These are phyloP conservation scores for Trichonephila inaurata DNA, from an alignment of 1,140 invertebrate genomes.

Conservation along the genomic window DNA sequence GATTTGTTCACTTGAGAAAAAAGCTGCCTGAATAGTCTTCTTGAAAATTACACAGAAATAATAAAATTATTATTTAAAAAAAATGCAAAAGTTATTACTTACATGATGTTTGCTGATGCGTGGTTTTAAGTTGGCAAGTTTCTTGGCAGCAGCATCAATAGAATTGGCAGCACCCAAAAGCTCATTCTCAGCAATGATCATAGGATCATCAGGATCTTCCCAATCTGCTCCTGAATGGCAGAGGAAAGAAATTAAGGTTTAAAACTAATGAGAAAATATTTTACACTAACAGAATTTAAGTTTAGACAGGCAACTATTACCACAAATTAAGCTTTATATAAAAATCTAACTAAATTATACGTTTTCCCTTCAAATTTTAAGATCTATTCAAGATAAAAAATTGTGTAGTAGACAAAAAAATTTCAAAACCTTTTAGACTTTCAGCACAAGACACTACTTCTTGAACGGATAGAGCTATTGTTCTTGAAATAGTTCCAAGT, in stretches of 20 bases:
- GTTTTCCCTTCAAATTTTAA: too few species aligned
- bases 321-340: too few species aligned
- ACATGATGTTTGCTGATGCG: conserved; percentile 80
- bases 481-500: conserved; percentile 87
- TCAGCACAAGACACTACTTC: conserved; percentile 95
- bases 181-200: conserved; percentile 98
- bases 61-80: not conserved
- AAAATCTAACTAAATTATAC: too few species aligned
- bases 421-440: conserved; percentile 89
- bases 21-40: not conserved
- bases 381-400: too few species aligned
- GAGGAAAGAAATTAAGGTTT: not conserved
- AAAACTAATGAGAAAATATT: too few species aligned
- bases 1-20: not conserved
- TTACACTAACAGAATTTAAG: too few species aligned
- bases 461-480: conserved; percentile 94
- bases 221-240: conserved; percentile 87
- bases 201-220: conserved; percentile 98
- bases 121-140: conserved; percentile 94
- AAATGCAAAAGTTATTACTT: conserved; percentile 28
- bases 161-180: conserved; percentile 97
- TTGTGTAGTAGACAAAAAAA: not conserved
- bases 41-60: not conserved
- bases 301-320: too few species aligned
- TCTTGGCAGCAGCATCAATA: conserved; percentile 98